Conservation (phyloP, 23 tunicate genomes). For the Botrylloides violaceus region DNA sequence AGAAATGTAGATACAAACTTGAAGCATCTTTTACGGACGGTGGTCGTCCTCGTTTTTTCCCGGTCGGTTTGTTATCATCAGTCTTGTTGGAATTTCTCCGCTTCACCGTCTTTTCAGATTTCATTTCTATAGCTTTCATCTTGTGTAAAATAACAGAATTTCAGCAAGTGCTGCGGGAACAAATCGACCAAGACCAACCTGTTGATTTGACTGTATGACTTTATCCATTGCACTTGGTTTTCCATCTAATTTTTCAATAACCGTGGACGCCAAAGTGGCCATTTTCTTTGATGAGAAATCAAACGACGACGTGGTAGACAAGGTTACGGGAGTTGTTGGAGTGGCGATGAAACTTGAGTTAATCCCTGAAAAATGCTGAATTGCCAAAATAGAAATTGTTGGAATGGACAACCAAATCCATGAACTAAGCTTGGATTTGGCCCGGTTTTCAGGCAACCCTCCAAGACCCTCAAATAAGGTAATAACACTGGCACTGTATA, state of each 20-base stretch:
- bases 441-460: too few relatives aligned
- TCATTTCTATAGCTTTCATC: slow-evolving; percentile 31
- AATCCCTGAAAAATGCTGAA: neutral
- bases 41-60: slow-evolving; percentile 65
- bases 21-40: slow-evolving; percentile 64
- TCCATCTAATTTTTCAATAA: neutral
- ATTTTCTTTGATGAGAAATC: neutral
- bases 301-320: neutral
- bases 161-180: neutral
- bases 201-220: neutral
- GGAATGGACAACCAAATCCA: neutral
- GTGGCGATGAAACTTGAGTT: neutral
- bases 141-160: neutral
- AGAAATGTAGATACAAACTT: slow-evolving; percentile 29
- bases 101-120: slow-evolving; percentile 45
- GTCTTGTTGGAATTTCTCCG: slow-evolving; percentile 33
- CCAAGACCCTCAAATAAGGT: too few relatives aligned
- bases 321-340: neutral
- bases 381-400: neutral
- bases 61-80: slow-evolving; percentile 46
- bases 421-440: too few relatives aligned
- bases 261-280: neutral
- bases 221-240: neutral
- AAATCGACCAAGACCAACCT: neutral
- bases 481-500: too few relatives aligned